These are phyloP conservation scores for Chionodraco myersi DNA, from an alignment of 2,113 vertebrate genomes.

Conservation along the genomic window DNA sequence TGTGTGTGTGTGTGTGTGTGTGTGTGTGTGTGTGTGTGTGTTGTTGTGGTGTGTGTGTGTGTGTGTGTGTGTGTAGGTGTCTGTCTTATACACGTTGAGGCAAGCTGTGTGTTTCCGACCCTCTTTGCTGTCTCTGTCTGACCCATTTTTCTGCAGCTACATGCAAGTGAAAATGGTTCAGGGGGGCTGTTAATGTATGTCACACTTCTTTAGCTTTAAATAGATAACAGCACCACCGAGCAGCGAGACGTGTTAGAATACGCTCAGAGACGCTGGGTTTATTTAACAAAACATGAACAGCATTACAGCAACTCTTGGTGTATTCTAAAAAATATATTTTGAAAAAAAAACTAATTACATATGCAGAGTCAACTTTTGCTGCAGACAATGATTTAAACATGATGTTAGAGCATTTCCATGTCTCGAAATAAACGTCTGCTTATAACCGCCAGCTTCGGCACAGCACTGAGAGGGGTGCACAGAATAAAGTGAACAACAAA, in stretches of 20 bases:
- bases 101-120: too few relatives aligned
- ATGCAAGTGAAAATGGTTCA: background rate
- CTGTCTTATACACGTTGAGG: too few relatives aligned
- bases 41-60: too few relatives aligned
- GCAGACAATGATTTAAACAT: background rate
- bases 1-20: too few relatives aligned
- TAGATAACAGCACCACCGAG: constrained; percentile 49
- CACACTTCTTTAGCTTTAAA: constrained; percentile 49
- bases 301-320: constrained; percentile 15
- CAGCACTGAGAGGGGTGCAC: background rate
- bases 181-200: too few relatives aligned
- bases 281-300: constrained; percentile 54
- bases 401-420: background rate
- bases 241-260: constrained; percentile 27
- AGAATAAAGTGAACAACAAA: constrained; percentile 21
- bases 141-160: constrained; percentile 62
- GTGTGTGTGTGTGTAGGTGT: too few relatives aligned
- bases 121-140: constrained; percentile 44
- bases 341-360: background rate
- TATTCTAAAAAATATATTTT: constrained; percentile 1
- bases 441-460: background rate
- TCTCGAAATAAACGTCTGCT: background rate
- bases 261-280: constrained; percentile 18
- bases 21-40: too few relatives aligned
- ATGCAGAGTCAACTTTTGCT: constrained; percentile 13